Evolutionary conservation across 2,888 invertebrate species (phyloP).

Genomic region (Latrodectus elegans): DNA sequence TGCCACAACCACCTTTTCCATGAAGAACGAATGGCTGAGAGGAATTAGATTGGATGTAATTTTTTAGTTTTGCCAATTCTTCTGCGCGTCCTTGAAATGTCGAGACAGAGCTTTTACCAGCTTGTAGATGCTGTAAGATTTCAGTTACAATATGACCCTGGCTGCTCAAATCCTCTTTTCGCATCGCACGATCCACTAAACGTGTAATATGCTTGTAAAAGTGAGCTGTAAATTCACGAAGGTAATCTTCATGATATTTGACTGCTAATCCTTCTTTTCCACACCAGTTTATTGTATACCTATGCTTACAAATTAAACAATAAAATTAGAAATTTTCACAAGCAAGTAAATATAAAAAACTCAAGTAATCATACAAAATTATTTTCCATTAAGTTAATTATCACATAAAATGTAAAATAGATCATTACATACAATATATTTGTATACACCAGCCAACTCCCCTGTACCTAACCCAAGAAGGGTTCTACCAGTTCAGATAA

Average conservation of each 20-base stretch:
- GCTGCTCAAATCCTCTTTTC: constrained; percentile 94
- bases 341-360: too few species aligned
- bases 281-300: constrained; percentile 97
- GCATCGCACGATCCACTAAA: constrained; percentile 94
- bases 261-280: constrained; percentile 94
- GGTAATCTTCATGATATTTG: constrained; percentile 93
- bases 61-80: constrained; percentile 85
- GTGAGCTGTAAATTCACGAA: constrained; percentile 94
- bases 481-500: too few species aligned
- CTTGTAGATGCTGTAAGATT: constrained; percentile 94
- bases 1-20: constrained; percentile 98
- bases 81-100: constrained; percentile 95
- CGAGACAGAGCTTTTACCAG: constrained; percentile 93
- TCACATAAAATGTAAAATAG: too few species aligned
- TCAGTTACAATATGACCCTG: constrained; percentile 95
- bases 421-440: too few species aligned
- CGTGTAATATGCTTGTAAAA: constrained; percentile 94
- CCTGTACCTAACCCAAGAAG: too few species aligned
- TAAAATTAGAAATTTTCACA: too few species aligned
- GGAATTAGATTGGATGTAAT: constrained; percentile 86
- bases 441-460: too few species aligned
- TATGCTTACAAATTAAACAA: constrained; percentile 73
- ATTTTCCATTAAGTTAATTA: too few species aligned
- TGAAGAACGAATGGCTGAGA: constrained; percentile 93
- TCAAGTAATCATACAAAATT: too few species aligned